A percentile compares a stretch with the other conserved stretches of the same genome.
Conservation (phyloP, 2,888 invertebrate genomes). For the Zonitis immaculata region DNA sequence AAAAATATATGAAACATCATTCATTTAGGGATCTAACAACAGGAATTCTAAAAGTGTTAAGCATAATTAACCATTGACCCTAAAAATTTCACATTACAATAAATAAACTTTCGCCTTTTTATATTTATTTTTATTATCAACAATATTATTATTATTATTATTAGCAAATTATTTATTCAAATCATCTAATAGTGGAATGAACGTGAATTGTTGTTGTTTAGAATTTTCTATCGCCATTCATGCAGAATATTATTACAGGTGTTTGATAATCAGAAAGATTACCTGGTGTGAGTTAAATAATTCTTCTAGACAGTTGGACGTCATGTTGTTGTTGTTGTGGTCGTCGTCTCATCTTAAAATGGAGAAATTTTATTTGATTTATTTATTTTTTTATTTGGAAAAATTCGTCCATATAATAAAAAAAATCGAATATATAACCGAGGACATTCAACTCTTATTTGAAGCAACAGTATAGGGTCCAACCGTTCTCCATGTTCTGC, state of each 20-base stretch:
- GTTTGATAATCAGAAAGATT: not conserved
- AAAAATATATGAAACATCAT: too few species aligned
- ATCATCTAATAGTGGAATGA: not conserved
- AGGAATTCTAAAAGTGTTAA: too few species aligned
- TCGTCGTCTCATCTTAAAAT: not conserved
- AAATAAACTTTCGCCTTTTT: not conserved
- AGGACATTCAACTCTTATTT: not conserved
- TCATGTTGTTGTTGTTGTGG: not conserved
- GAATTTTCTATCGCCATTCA: not conserved
- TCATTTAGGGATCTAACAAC: too few species aligned
- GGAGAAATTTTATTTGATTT: too few species aligned
- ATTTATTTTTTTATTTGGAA: too few species aligned
- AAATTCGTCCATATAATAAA: too few species aligned
- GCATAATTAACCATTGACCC: slow-evolving; percentile 5
- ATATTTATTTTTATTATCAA: too few species aligned
- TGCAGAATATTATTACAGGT: slow-evolving; percentile 4
- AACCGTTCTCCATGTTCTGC: too few species aligned
- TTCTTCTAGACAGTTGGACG: not conserved
- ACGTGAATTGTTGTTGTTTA: not conserved
- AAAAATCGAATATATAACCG: too few species aligned
- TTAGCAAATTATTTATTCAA: too few species aligned
- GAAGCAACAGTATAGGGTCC: too few species aligned
- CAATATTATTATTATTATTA: too few species aligned
- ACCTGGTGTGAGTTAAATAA: not conserved
- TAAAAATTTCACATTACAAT: not conserved